Evolutionary conservation across 1,140 invertebrate genomes (phyloP).

Genomic region (Trachymyrmex cornetzi): DNA sequence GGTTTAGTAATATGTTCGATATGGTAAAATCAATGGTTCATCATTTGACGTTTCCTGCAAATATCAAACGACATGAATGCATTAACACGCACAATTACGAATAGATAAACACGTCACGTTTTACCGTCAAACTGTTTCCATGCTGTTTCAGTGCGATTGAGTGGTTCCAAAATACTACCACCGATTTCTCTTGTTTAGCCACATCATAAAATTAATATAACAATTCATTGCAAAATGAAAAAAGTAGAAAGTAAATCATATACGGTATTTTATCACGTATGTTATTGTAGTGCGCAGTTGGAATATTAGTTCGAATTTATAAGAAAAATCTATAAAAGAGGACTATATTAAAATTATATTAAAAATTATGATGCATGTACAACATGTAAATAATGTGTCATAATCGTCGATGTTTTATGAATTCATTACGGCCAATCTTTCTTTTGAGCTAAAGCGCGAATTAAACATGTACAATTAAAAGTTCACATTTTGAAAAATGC

Average conservation of each 20-base stretch:
- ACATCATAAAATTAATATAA: not conserved
- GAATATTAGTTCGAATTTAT: not conserved
- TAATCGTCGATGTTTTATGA: not conserved
- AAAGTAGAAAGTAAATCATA: not conserved
- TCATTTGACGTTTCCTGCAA: constrained; percentile 45
- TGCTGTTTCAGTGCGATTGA: not conserved
- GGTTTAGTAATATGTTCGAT: not conserved
- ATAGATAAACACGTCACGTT: constrained; percentile 32
- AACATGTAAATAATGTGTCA: not conserved
- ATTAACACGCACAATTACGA: constrained; percentile 38
- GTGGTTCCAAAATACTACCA: not conserved
- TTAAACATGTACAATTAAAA: not conserved
- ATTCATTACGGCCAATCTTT: not conserved
- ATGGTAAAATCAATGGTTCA: constrained; percentile 40
- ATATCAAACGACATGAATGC: constrained; percentile 45
- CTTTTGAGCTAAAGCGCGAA: not conserved
- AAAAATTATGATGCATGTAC: not conserved
- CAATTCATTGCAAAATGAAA: not conserved
- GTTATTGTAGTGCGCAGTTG: not conserved
- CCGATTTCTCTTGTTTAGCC: not conserved
- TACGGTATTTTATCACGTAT: not conserved
- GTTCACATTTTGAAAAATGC: not conserved
- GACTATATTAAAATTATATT: constrained; percentile 10
- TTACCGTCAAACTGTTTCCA: constrained; percentile 28
- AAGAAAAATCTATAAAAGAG: not conserved